These are phyloP conservation scores for Papilio demoleus DNA, from an alignment of 2,888 invertebrate genomes.

Conservation along the genomic window DNA sequence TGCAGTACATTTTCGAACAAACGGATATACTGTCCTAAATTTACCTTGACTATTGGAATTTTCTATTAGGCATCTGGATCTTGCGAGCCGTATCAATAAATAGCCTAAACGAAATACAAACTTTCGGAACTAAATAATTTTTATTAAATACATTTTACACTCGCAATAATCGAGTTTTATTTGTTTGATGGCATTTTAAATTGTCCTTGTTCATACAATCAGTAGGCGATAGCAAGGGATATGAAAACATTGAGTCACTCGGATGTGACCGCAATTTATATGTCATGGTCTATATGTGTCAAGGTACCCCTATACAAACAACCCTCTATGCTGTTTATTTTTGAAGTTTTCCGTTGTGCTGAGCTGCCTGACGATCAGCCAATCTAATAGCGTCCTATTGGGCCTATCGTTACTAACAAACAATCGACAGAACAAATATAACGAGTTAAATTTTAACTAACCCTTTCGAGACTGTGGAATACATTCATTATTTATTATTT, in stretches of 20 bases:
- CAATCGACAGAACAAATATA: no score
- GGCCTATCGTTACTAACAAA: no score
- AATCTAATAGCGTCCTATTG: no score
- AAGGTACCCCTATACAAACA: slow-evolving; percentile 17
- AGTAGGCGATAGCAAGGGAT: slow-evolving; percentile 14
- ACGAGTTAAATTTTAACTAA: no score
- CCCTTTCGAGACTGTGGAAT: no score
- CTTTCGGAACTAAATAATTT: not conserved
- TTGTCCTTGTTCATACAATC: slow-evolving; percentile 15
- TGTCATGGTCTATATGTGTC: slow-evolving; percentile 36
- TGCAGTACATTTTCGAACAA: not conserved
- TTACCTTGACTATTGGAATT: slow-evolving; percentile 14
- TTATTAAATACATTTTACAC: not conserved
- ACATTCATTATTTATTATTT: no score
- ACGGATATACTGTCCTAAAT: slow-evolving; percentile 16
- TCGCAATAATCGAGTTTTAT: not conserved
- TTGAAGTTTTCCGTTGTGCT: no score
- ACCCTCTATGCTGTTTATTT: not conserved
- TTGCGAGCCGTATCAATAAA: not conserved
- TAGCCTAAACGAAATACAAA: not conserved
- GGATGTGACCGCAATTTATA: slow-evolving; percentile 37
- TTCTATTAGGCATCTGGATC: slow-evolving; percentile 11
- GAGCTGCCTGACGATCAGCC: no score
- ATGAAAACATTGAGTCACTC: slow-evolving; percentile 31
- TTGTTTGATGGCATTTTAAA: not conserved